These are phyloP conservation scores for Callithrix jacchus DNA, from an alignment of 2,113 vertebrate genomes.

Conservation along the genomic window DNA sequence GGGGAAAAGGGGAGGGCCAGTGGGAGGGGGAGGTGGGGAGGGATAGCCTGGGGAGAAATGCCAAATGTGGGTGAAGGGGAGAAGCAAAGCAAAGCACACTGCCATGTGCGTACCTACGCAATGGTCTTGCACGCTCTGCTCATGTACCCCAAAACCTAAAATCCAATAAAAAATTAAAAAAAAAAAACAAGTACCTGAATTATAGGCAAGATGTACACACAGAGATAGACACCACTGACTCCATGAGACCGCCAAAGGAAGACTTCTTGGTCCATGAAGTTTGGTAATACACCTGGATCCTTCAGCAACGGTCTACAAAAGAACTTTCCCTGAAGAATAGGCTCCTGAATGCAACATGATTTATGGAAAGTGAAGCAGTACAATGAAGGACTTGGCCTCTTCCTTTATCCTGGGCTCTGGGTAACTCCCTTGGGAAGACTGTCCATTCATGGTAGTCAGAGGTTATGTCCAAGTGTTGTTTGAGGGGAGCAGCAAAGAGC, in stretches of 20 bases:
- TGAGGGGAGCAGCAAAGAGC: not conserved
- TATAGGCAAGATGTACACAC: not conserved
- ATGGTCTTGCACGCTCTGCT: too few relatives aligned
- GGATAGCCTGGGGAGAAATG: too few relatives aligned
- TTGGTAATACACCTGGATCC: not conserved
- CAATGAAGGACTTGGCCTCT: not conserved
- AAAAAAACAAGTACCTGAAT: not conserved
- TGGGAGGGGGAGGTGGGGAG: too few relatives aligned
- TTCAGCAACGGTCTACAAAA: not conserved
- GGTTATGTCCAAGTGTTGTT: not conserved
- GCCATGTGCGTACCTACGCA: too few relatives aligned
- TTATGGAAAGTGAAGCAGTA: not conserved
- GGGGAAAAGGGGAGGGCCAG: too few relatives aligned
- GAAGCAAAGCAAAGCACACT: too few relatives aligned
- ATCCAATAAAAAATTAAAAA: too few relatives aligned
- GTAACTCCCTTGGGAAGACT: not conserved
- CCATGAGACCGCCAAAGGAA: not conserved
- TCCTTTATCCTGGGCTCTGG: not conserved
- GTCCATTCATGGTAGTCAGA: not conserved
- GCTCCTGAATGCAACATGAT: not conserved
- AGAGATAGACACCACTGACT: not conserved
- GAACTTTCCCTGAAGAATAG: not conserved
- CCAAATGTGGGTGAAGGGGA: too few relatives aligned
- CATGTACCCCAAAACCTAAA: too few relatives aligned
- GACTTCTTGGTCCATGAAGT: not conserved